These are phyloP conservation scores for Trilocha varians DNA, from an alignment of 2,888 invertebrate genomes.

Conservation along the genomic window DNA sequence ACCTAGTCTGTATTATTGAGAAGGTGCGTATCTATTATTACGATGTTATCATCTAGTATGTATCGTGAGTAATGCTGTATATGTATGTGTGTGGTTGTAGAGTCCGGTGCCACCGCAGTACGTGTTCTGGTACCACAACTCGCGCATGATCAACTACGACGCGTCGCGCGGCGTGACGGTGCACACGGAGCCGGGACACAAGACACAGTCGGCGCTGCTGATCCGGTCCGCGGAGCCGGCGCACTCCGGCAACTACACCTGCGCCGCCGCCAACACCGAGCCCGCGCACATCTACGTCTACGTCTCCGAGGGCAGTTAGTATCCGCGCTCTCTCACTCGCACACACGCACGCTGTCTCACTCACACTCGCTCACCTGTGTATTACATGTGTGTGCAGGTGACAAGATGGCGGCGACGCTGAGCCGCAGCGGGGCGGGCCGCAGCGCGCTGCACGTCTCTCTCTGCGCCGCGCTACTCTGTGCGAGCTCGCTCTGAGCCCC, in stretches of 20 bases:
- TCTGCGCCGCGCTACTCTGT: constrained; percentile 6
- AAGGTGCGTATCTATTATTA: constrained; percentile 73
- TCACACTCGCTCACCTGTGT: background rate
- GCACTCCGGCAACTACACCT: constrained; percentile 94
- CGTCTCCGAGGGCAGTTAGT: constrained; percentile 87
- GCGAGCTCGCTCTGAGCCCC: background rate
- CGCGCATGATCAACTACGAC: constrained; percentile 95
- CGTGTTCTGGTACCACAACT: constrained; percentile 97
- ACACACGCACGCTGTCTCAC: background rate
- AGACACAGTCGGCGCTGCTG: constrained; percentile 88
- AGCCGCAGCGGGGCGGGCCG: constrained; percentile 76
- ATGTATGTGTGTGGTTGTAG: constrained; percentile 45
- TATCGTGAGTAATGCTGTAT: background rate
- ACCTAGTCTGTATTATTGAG: constrained; percentile 91
- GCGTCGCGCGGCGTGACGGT: constrained; percentile 86
- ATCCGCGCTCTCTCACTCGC: constrained; percentile 1
- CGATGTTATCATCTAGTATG: background rate
- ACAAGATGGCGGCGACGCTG: constrained; percentile 92
- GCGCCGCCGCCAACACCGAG: constrained; percentile 91
- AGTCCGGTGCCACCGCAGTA: constrained; percentile 94
- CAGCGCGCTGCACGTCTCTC: constrained; percentile 9
- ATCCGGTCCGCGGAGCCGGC: constrained; percentile 86
- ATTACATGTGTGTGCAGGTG: constrained; percentile 71
- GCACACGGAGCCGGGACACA: constrained; percentile 86
- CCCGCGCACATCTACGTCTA: constrained; percentile 92